These are phyloP conservation scores for Delichon dasypus DNA, from an alignment of 2,797 vertebrate species.

Conservation along the genomic window DNA sequence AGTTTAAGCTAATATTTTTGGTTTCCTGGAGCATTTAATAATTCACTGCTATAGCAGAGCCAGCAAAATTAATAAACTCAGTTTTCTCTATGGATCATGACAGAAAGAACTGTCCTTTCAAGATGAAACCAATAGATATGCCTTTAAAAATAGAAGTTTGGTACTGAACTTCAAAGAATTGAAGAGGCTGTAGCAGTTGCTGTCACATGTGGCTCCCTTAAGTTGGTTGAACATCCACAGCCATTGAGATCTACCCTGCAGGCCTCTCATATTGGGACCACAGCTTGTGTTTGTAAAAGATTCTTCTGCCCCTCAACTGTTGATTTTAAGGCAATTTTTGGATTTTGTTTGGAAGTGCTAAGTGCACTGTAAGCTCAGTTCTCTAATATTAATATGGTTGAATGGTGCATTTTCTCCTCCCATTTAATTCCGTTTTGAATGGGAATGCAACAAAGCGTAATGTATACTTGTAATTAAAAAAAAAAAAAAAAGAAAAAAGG, in stretches of 20 bases:
- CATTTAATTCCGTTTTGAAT: neutral
- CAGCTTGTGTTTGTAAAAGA: neutral
- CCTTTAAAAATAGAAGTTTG: neutral
- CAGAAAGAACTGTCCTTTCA: neutral
- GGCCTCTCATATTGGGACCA: neutral
- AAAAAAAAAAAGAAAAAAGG: too few relatives aligned
- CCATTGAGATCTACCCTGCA: too few relatives aligned
- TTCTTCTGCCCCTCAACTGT: neutral
- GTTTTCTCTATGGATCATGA: neutral
- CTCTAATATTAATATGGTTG: neutral
- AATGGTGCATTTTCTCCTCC: neutral
- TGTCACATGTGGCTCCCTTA: neutral
- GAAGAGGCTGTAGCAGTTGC: neutral
- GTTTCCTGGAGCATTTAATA: neutral
- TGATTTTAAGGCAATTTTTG: neutral
- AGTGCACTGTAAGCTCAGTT: neutral
- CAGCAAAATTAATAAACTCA: neutral
- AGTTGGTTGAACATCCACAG: too few relatives aligned
- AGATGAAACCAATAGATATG: neutral
- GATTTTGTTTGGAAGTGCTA: neutral
- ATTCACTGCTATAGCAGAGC: neutral
- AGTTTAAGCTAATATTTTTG: neutral
- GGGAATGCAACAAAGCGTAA: neutral
- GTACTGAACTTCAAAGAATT: neutral
- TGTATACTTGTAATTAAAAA: neutral